Conservation (phyloP, 2,113 vertebrate genomes). For the Rousettus leschenaultii region DNA sequence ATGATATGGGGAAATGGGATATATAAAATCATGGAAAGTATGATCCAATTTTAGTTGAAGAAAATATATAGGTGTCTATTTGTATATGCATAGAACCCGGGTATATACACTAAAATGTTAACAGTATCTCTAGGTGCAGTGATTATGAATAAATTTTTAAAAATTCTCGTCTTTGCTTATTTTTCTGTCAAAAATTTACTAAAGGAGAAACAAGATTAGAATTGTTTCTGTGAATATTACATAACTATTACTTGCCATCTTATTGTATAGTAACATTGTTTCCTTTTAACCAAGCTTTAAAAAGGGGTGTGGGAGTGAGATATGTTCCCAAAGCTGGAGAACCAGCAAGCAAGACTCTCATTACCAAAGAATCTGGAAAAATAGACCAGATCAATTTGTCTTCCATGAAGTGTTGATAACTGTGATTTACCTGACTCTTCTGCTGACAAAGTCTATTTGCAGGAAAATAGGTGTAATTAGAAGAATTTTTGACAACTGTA, state of each 20-base stretch:
- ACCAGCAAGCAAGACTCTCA: neutral
- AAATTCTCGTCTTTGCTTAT: neutral
- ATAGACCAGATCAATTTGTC: neutral
- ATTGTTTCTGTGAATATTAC: neutral
- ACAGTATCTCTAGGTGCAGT: neutral
- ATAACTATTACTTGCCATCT: neutral
- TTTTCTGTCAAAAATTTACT: conserved; percentile 18
- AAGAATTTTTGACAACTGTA: conserved; percentile 60
- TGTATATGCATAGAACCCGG: neutral
- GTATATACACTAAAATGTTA: neutral
- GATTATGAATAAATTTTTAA: neutral
- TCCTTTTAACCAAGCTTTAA: neutral
- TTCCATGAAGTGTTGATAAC: neutral
- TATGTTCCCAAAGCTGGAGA: neutral
- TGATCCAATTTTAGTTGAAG: neutral
- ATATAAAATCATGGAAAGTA: neutral
- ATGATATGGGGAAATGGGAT: neutral
- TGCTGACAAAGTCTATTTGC: conserved; percentile 37
- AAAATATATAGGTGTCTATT: neutral
- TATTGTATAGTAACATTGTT: neutral
- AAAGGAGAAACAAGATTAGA: neutral
- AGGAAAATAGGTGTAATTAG: conserved; percentile 26
- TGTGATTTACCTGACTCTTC: conserved; percentile 2
- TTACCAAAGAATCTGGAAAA: conserved; percentile 8
- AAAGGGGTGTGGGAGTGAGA: neutral